These are phyloP conservation scores for Pyrgus malvae DNA, from an alignment of 2,888 invertebrate genomes.

Conservation along the genomic window DNA sequence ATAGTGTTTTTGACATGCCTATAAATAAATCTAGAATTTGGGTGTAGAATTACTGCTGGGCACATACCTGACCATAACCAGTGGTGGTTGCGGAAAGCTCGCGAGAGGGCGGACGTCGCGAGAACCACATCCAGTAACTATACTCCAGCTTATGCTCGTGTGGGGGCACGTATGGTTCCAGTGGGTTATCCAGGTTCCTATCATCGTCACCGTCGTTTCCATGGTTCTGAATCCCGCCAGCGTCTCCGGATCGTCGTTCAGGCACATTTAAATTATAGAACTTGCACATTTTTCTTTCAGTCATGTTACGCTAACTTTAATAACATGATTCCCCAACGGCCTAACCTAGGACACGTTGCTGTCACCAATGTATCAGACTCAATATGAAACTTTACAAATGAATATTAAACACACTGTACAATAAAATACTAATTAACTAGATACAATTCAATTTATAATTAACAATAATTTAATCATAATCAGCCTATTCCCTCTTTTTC, in stretches of 20 bases:
- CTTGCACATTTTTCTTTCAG: constrained; percentile 81
- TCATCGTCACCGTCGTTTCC: constrained; percentile 61
- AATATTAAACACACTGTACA: constrained; percentile 48
- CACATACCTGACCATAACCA: constrained; percentile 73
- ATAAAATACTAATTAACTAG: constrained; percentile 46
- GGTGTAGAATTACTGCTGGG: constrained; percentile 15
- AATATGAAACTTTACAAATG: constrained; percentile 44
- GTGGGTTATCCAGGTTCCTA: constrained; percentile 59
- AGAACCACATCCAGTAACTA: constrained; percentile 96
- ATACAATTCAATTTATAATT: constrained; percentile 42
- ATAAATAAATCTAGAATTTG: constrained; percentile 13
- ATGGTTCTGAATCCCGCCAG: constrained; percentile 57
- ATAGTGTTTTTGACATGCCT: background rate
- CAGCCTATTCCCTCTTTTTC: constrained; percentile 76
- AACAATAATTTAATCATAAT: constrained; percentile 54
- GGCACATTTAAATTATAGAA: constrained; percentile 81
- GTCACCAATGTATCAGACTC: constrained; percentile 53
- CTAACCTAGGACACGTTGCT: constrained; percentile 80
- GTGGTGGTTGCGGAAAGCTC: constrained; percentile 68
- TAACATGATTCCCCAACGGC: constrained; percentile 79
- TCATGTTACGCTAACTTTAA: constrained; percentile 74
- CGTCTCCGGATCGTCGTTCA: constrained; percentile 72
- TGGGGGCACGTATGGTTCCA: constrained; percentile 83
- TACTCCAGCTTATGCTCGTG: constrained; percentile 96
- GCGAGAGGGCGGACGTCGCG: constrained; percentile 78